Conservation (phyloP, 2,888 invertebrate genomes). For the Pseudoips prasinana region DNA sequence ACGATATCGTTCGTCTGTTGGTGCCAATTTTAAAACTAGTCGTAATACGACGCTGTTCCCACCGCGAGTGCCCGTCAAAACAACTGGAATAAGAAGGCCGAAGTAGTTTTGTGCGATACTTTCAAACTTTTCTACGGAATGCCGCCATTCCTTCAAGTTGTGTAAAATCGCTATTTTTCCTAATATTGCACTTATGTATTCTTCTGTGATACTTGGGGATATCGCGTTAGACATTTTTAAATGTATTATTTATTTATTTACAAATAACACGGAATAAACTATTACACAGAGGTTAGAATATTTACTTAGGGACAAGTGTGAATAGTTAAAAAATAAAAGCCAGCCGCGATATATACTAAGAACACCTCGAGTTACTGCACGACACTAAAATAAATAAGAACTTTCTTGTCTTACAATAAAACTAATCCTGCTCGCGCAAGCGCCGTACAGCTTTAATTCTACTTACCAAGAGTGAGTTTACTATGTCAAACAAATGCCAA, state of each 20-base stretch:
- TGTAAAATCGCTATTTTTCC: conserved; percentile 25
- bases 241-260: background rate
- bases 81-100: conserved; percentile 59
- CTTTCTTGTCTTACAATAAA: too few relatives aligned
- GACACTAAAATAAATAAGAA: too few relatives aligned
- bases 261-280: background rate
- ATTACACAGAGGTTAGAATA: too few relatives aligned
- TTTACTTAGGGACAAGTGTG: too few relatives aligned
- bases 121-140: conserved; percentile 45
- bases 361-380: too few relatives aligned
- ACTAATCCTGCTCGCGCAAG: too few relatives aligned
- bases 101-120: conserved; percentile 69
- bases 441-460: too few relatives aligned
- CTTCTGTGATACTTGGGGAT: conserved; percentile 23
- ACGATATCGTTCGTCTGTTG: conserved; percentile 61
- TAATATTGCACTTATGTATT: conserved; percentile 33
- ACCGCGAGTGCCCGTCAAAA: conserved; percentile 38
- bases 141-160: conserved; percentile 38
- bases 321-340: too few relatives aligned
- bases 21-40: conserved; percentile 65
- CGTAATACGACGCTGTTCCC: conserved; percentile 31
- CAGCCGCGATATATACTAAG: too few relatives aligned
- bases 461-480: too few relatives aligned
- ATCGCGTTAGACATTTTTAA: conserved; percentile 29
- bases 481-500: too few relatives aligned